A percentile compares a stretch with the other conserved stretches of the same genome.
phyloP scores from a whole-genome alignment of 2,888 invertebrate genomes.

The Azorinus chamasolen region DNA sequence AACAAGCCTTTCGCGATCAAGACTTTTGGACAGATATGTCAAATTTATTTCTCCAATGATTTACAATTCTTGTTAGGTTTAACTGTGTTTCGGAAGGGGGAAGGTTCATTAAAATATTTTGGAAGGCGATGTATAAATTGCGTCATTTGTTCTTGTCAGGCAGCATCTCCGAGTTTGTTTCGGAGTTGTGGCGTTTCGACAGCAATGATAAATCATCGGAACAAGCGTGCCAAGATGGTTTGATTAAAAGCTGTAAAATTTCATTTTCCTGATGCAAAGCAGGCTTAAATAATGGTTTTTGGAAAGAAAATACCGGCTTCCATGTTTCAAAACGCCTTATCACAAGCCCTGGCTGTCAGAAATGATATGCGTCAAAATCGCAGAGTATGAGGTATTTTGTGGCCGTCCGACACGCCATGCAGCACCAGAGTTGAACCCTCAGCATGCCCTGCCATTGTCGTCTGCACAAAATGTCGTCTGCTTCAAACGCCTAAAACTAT shows the following conservation, averaged over 20 bases:
- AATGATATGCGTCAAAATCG: slow-evolving; percentile 59
- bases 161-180: slow-evolving; percentile 47
- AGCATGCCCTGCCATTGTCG: too few relatives aligned
- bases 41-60: slow-evolving; percentile 65
- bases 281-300: slow-evolving; percentile 68
- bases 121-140: slow-evolving; percentile 66
- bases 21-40: slow-evolving; percentile 65
- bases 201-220: slow-evolving; percentile 63
- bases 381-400: too few relatives aligned
- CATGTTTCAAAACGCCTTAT: slow-evolving; percentile 61
- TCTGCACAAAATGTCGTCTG: too few relatives aligned
- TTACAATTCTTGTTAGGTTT: slow-evolving; percentile 55
- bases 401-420: too few relatives aligned
- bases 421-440: too few relatives aligned
- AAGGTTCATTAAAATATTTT: slow-evolving; percentile 69
- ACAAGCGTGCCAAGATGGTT: slow-evolving; percentile 64
- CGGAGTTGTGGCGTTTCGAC: slow-evolving; percentile 52
- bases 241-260: slow-evolving; percentile 70
- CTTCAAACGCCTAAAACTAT: too few relatives aligned
- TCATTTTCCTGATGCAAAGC: slow-evolving; percentile 69
- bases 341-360: slow-evolving; percentile 60
- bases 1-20: slow-evolving; percentile 62
- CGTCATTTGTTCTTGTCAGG: slow-evolving; percentile 69
- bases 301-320: slow-evolving; percentile 63
- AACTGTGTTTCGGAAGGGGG: slow-evolving; percentile 48